A percentile compares a stretch with the other conserved stretches of the same genome.
Conservation (phyloP, 1,140 invertebrate genomes). For the Achroia grisella region DNA sequence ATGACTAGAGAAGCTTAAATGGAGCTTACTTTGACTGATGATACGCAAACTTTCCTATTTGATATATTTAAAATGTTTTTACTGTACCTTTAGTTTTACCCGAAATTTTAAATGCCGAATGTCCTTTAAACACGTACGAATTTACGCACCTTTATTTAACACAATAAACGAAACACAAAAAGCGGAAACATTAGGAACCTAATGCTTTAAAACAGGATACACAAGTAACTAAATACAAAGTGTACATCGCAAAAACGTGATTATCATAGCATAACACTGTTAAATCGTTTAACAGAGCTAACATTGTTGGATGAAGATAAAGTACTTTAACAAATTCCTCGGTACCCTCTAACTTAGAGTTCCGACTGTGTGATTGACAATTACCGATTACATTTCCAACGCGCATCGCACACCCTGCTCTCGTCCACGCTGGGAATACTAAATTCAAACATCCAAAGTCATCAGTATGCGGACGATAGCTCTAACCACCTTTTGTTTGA, state of each 20-base stretch:
- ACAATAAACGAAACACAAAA: too few species aligned
- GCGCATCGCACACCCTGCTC: conserved; percentile 37
- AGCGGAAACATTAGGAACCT: too few species aligned
- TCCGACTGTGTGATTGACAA: conserved; percentile 54
- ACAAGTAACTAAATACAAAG: too few species aligned
- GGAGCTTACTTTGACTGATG: conserved; percentile 3
- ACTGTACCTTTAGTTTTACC: too few species aligned
- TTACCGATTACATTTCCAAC: conserved; percentile 55
- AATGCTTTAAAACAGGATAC: too few species aligned
- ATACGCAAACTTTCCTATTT: neutral
- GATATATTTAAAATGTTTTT: too few species aligned
- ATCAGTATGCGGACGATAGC: conserved; percentile 55
- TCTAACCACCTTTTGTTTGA: conserved; percentile 62
- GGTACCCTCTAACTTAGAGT: conserved; percentile 33
- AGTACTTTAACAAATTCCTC: neutral
- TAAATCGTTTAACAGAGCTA: too few species aligned
- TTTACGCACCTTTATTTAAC: too few species aligned
- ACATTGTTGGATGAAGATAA: neutral
- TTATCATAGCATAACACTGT: too few species aligned
- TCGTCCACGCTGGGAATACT: conserved; percentile 38
- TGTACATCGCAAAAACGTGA: too few species aligned
- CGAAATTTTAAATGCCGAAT: too few species aligned
- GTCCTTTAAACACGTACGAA: too few species aligned
- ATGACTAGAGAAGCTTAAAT: conserved; percentile 30
- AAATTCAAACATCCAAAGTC: conserved; percentile 29